A percentile compares a stretch with the other conserved stretches of the same genome.
Conservation (phyloP, 2,888 invertebrate genomes). For the Harmothoe impar region DNA sequence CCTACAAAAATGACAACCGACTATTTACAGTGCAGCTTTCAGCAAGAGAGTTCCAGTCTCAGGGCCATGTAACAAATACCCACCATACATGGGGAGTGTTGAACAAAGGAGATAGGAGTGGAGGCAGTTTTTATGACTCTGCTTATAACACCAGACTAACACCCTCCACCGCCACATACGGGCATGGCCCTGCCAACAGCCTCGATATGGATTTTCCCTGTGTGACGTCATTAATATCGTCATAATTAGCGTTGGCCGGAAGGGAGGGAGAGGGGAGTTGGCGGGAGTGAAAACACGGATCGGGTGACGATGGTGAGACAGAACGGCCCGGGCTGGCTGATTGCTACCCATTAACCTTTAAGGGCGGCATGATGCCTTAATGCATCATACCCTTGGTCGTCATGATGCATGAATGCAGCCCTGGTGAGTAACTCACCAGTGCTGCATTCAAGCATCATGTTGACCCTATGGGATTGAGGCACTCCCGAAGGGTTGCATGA, state of each 20-base stretch:
- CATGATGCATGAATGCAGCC: not conserved
- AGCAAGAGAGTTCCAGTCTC: too few species aligned
- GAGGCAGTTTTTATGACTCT: too few species aligned
- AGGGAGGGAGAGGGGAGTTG: not conserved
- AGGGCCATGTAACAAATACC: too few species aligned
- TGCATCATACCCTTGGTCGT: not conserved
- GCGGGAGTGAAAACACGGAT: not conserved
- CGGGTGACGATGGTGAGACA: not conserved
- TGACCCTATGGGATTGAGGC: too few species aligned
- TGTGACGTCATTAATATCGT: slow-evolving; percentile 17
- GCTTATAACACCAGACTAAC: too few species aligned
- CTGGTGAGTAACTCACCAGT: too few species aligned
- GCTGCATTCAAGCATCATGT: not conserved
- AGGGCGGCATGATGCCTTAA: not conserved
- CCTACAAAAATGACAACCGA: too few species aligned
- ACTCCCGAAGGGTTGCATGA: too few species aligned
- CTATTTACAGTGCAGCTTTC: too few species aligned
- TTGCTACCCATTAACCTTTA: not conserved
- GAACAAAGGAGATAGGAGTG: too few species aligned
- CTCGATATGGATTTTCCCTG: not conserved
- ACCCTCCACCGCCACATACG: too few species aligned
- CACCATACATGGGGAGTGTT: too few species aligned
- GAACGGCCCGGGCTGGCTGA: not conserved
- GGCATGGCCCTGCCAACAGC: not conserved
- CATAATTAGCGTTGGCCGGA: slow-evolving; percentile 1